Base-by-base conservation (phyloP, 2,113 vertebrate species). In the Gymnarchus niloticus region DNA sequence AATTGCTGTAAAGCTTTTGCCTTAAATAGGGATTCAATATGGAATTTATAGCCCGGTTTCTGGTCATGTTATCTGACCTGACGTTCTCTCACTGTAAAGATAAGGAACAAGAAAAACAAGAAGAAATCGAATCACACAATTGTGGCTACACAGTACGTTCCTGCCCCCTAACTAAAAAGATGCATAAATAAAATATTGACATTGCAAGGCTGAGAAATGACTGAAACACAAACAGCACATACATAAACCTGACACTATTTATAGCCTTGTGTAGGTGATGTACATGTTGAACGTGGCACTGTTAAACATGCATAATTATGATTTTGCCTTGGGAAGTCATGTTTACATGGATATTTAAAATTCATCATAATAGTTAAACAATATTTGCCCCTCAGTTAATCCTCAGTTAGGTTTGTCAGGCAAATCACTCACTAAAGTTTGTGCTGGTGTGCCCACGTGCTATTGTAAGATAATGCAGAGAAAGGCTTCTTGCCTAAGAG, bases 131-230 rank as follows among this genome's bases (percentile, higher is more conserved):
- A 51, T 51, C 2, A 21, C 56, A 17, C 12, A 57, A 57, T 17
- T 12, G 23, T 12, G 2, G 1, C 44, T 49, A 7, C 12, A 25
- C 77, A 81, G 48, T 6, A 51, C 14, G 21, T 81, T 25, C 44
- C 77, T 49, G 48, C 23, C 44, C n/a, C 48, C n/a, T 81, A 81
- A 28, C 12, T 73, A 51, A 49, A 81, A 2, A 6, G 44, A 51
- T 10, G n/a, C 77, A 81, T 81, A 51, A 25, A 49, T 81, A 49
- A 51, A 81, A 51, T 81, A 81, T 28, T 81, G 44, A 81, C 44
- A 81, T 51, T 44, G 46, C 77, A 81, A 81, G 21, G 41, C 23
- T 25, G 23, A 0, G 9, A 37, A 49, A 48, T 41, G 1, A 48
- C 23, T n/a, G n/a, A n/a, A n/a, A 80, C 23, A 21, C 41, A 80